A percentile compares a stretch with the other conserved stretches of the same genome.
These are phyloP conservation scores for Lophotis ruficrista DNA, from an alignment of 2,113 vertebrate species.

Conservation along the genomic window DNA sequence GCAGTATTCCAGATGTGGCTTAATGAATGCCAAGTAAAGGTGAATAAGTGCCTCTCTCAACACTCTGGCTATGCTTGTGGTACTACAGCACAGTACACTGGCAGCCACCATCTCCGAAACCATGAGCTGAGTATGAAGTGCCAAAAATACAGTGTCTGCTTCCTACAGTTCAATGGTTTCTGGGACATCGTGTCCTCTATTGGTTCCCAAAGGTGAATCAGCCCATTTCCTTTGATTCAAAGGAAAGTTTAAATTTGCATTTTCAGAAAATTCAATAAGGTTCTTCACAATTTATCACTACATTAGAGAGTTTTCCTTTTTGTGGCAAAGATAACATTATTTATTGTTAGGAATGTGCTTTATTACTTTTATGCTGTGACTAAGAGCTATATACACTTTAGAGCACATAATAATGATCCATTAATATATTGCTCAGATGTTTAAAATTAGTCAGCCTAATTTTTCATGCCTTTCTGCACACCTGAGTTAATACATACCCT, in stretches of 20 bases:
- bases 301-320: not conserved
- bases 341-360: not conserved
- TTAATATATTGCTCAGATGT: constrained; percentile 22
- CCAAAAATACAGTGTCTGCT: not conserved
- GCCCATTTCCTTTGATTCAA: not conserved
- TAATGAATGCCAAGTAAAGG: not conserved
- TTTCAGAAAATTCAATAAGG: not conserved
- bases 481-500: constrained; percentile 34
- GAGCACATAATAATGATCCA: not conserved
- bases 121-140: not conserved
- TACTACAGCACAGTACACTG: not conserved
- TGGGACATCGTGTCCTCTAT: not conserved
- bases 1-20: not conserved
- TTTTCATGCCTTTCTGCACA: constrained; percentile 28
- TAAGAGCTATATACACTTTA: not conserved
- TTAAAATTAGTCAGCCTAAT: constrained; percentile 44
- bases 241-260: not conserved
- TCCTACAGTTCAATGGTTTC: not conserved
- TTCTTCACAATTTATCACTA: not conserved
- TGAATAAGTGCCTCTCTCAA: not conserved
- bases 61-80: not conserved
- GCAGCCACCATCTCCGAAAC: not conserved
- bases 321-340: not conserved
- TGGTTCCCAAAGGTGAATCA: not conserved
- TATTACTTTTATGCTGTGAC: not conserved